Conservation (phyloP, 2,797 vertebrate genomes). For the Mormyrops boulengeri region DNA sequence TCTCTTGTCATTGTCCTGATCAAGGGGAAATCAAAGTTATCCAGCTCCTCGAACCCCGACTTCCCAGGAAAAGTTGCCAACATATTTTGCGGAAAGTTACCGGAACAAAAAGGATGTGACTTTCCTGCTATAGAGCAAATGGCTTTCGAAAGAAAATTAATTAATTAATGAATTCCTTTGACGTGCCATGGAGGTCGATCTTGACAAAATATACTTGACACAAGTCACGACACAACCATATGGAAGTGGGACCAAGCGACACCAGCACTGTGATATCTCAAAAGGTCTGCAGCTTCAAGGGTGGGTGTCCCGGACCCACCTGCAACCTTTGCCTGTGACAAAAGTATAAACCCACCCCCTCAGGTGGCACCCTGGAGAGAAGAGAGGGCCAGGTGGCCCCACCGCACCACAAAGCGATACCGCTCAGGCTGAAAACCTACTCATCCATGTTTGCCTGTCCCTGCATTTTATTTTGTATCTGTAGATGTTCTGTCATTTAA, state of each 20-base stretch:
- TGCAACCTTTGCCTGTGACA: not conserved
- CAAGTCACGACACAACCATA: slow-evolving; percentile 11
- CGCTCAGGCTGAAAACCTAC: slow-evolving; percentile 33
- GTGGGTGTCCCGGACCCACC: not conserved
- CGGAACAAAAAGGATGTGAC: not conserved
- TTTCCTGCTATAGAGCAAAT: not conserved
- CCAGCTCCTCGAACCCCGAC: not conserved
- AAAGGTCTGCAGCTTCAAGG: slow-evolving; percentile 2
- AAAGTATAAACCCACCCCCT: slow-evolving; percentile 13
- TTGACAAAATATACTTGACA: slow-evolving; percentile 14
- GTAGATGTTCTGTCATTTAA: slow-evolving; percentile 22
- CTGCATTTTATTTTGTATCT: slow-evolving; percentile 18
- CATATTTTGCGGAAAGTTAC: not conserved
- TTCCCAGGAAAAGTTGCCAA: not conserved
- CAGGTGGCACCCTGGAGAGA: not conserved
- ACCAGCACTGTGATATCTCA: not conserved
- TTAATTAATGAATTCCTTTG: not conserved
- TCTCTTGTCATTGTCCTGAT: not conserved
- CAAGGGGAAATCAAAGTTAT: not conserved
- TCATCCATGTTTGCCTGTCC: slow-evolving; percentile 25
- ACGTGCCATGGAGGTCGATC: slow-evolving; percentile 3
- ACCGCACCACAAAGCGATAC: slow-evolving; percentile 32
- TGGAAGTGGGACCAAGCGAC: not conserved
- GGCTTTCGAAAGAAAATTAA: not conserved
- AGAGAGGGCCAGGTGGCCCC: not conserved